phyloP scores from a whole-genome alignment of 2,888 invertebrate genomes.

The Clivina fossor region DNA sequence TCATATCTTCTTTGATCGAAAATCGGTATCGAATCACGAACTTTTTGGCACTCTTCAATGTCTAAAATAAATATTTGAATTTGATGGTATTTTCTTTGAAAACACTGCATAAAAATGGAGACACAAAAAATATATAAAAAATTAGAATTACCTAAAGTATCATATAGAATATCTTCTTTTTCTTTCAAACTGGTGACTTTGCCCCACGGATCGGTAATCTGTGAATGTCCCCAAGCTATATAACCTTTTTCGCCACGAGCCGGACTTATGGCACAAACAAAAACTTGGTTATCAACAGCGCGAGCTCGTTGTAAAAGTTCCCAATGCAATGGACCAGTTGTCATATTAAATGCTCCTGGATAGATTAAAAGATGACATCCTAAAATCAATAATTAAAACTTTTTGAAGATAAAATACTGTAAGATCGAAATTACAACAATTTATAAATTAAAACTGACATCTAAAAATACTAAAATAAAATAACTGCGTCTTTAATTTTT shows the following conservation, averaged over 20 bases:
- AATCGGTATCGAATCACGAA: slow-evolving; percentile 83
- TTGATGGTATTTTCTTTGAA: too few species aligned
- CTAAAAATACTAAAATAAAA: too few species aligned
- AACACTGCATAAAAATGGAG: neutral
- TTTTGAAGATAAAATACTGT: too few species aligned
- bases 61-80: slow-evolving; percentile 61
- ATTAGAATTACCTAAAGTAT: slow-evolving; percentile 69
- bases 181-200: slow-evolving; percentile 68
- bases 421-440: too few species aligned
- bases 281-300: slow-evolving; percentile 88
- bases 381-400: slow-evolving; percentile 45
- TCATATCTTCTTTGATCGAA: slow-evolving; percentile 66
- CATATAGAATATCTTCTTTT: slow-evolving; percentile 69
- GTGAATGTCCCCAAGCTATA: slow-evolving; percentile 87
- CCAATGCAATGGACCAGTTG: slow-evolving; percentile 94
- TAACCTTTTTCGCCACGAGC: slow-evolving; percentile 78
- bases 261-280: slow-evolving; percentile 81
- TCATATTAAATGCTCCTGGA: slow-evolving; percentile 96
- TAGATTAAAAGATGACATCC: slow-evolving; percentile 86
- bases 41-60: slow-evolving; percentile 69
- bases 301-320: slow-evolving; percentile 77
- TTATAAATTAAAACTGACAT: too few species aligned
- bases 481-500: too few species aligned
- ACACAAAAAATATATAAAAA: neutral
- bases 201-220: slow-evolving; percentile 83